These are phyloP conservation scores for Ochlodes sylvanus DNA, from an alignment of 2,888 invertebrate genomes.

Conservation along the genomic window DNA sequence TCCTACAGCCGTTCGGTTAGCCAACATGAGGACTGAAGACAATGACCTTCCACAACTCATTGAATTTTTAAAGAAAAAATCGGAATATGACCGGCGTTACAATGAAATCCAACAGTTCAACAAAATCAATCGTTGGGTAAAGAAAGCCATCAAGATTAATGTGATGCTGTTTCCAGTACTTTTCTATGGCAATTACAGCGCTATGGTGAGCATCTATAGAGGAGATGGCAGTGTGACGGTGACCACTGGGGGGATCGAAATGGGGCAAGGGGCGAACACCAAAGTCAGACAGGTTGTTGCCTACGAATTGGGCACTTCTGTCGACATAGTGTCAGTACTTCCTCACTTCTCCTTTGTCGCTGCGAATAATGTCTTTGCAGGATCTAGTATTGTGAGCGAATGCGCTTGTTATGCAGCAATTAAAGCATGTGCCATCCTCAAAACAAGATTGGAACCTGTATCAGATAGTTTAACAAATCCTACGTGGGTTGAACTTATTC, in stretches of 20 bases:
- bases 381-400: slow-evolving; percentile 89
- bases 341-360: slow-evolving; percentile 84
- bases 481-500: slow-evolving; percentile 85
- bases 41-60: slow-evolving; percentile 81
- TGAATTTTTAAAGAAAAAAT: slow-evolving; percentile 65
- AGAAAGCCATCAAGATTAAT: slow-evolving; percentile 87
- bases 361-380: slow-evolving; percentile 87
- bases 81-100: slow-evolving; percentile 82
- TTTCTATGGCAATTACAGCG: slow-evolving; percentile 83
- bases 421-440: slow-evolving; percentile 85
- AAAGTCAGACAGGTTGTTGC: slow-evolving; percentile 92
- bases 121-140: slow-evolving; percentile 89
- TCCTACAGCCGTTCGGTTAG: slow-evolving; percentile 82
- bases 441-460: slow-evolving; percentile 84
- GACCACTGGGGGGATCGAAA: slow-evolving; percentile 88
- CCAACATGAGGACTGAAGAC: slow-evolving; percentile 80
- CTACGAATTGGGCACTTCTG: slow-evolving; percentile 87
- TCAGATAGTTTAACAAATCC: slow-evolving; percentile 74
- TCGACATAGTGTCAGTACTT: slow-evolving; percentile 86
- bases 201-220: slow-evolving; percentile 87
- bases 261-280: slow-evolving; percentile 93
- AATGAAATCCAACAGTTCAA: slow-evolving; percentile 84
- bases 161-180: slow-evolving; percentile 87
- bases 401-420: slow-evolving; percentile 83
- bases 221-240: slow-evolving; percentile 89